Base-by-base conservation (phyloP, 2,797 vertebrate species). In the Rhinatrema bivittatum region DNA sequence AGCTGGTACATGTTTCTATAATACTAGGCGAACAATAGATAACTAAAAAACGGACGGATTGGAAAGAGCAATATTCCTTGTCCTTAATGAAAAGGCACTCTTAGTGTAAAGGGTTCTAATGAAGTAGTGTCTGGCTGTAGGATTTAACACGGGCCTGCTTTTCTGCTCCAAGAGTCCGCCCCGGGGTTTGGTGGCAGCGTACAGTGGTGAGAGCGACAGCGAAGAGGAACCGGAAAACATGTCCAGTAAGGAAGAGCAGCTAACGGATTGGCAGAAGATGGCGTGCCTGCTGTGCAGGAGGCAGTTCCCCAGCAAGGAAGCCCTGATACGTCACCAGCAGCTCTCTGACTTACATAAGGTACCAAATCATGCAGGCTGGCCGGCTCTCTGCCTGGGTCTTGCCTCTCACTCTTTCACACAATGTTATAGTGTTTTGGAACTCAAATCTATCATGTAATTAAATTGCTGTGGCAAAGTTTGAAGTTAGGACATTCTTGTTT, bases 291-390 rank as follows among this genome's bases (percentile, higher is more conserved):
- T 96, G 16, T 96, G 92, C 60, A 73, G 91, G 46, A 84, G 92
- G 42, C 90, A 94, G 67, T 94, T 96, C 50, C 89, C 92, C 35
- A 91, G 87, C 72, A 96, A 93, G 54, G 92, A 94, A 36, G 87
- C 91, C 1, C 84, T 94, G 9, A 86, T 91, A 51, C 69, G 90
- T 25, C 92, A 96, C 64, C 91, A 94, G 72, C 91, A 92, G 76
- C 89, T 95, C 20, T 95, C 92, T 0, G 91, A 91, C 35, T 84
- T 96, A 10, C 79, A 82, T 53, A 81, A 76, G 72, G 78, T 82
- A 20, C 14, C 2, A 1, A 6, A 5, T 18, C 6, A 2, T 9
- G 23, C 2, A 12, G 11, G 12, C 12, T 3, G 24, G 9, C 4
- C n/a, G 4, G 7, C 24, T 24, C 24, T 15, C 14, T 11, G 11